Conservation (phyloP, 2,888 invertebrate species). For the Hoplodrina ambigua region DNA sequence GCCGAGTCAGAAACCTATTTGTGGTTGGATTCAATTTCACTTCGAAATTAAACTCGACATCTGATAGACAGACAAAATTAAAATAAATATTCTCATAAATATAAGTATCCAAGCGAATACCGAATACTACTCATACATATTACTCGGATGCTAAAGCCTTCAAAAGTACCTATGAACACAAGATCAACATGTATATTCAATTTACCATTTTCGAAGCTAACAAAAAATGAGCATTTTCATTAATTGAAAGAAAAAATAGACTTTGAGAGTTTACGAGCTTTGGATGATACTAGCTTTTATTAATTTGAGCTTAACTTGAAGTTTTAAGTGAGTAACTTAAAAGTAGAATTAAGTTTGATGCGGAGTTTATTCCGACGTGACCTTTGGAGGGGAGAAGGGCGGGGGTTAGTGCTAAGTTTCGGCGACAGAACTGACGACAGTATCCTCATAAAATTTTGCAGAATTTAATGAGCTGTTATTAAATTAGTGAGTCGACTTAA, state of each 20-base stretch:
- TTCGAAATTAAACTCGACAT: constrained; percentile 29
- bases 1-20: constrained; percentile 23
- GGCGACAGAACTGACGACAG: constrained; percentile 26
- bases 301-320: constrained; percentile 68
- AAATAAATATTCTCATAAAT: constrained; percentile 31
- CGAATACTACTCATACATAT: not conserved
- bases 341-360: constrained; percentile 69
- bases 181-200: constrained; percentile 46
- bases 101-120: not conserved
- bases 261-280: constrained; percentile 53
- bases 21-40: constrained; percentile 37
- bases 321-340: constrained; percentile 72
- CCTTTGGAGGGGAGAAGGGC: constrained; percentile 37
- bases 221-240: constrained; percentile 59
- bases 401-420: constrained; percentile 39
- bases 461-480: constrained; percentile 50
- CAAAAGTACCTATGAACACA: constrained; percentile 16
- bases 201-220: constrained; percentile 34
- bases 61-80: constrained; percentile 26
- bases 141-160: constrained; percentile 8
- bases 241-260: constrained; percentile 62
- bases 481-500: constrained; percentile 28
- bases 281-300: constrained; percentile 68
- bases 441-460: constrained; percentile 34
- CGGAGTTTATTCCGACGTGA: constrained; percentile 51